phyloP scores from a whole-genome alignment of 1,140 invertebrate genomes.

The Drosophila simulans region DNA sequence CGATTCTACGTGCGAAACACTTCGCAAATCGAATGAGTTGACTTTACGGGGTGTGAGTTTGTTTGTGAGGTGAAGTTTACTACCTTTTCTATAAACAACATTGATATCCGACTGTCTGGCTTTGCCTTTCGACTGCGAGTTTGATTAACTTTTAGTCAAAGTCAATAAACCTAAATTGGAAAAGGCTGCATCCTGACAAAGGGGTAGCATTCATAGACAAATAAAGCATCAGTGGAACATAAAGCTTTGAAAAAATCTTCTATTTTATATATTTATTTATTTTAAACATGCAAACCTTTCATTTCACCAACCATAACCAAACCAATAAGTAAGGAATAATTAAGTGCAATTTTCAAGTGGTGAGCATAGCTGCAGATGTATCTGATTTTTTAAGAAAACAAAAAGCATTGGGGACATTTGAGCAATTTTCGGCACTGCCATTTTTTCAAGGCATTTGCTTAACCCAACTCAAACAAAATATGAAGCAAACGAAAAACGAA shows the following conservation, averaged over 20 bases:
- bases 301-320: not conserved
- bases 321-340: too few relatives aligned
- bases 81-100: constrained; percentile 29
- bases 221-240: too few relatives aligned
- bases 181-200: not conserved
- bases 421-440: constrained; percentile 31
- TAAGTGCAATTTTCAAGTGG: not conserved
- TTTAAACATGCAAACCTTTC: too few relatives aligned
- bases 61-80: constrained; percentile 31
- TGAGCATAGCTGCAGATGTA: not conserved
- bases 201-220: too few relatives aligned
- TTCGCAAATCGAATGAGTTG: constrained; percentile 54
- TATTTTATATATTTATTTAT: too few relatives aligned
- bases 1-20: constrained; percentile 42
- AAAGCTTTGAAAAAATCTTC: too few relatives aligned
- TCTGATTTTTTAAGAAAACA: constrained; percentile 6
- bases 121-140: constrained; percentile 21
- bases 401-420: constrained; percentile 23
- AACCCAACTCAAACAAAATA: constrained; percentile 36
- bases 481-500: constrained; percentile 4
- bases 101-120: constrained; percentile 22
- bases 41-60: constrained; percentile 6
- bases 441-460: constrained; percentile 51
- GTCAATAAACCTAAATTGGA: constrained; percentile 7
- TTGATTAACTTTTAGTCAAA: constrained; percentile 19